Base-by-base conservation (phyloP, 1,140 invertebrate genomes). In the Papilio xuthus region DNA sequence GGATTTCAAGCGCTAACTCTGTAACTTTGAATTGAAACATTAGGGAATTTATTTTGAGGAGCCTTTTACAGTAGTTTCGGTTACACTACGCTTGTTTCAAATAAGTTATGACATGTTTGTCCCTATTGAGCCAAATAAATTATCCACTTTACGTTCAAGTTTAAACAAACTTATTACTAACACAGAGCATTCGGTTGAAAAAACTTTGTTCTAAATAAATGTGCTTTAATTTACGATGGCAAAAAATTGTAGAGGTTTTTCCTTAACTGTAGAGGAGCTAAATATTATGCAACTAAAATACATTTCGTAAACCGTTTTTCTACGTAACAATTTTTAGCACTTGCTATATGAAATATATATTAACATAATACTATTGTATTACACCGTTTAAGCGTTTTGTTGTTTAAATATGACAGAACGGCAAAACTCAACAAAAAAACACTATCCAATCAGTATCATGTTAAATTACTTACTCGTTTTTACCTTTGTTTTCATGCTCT, bases 61-160 rank as follows among this genome's bases (percentile, higher is more conserved):
- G 15, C 60, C 6, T 67, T 67, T 67, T 28, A 13, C 60, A 67
- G 26, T 67, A 67, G 26, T 67, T 67, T 67, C 60, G 60, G 12
- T 67, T 67, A 67, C 60, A 20, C 28, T 28, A 12, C 60, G 60
- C 15, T 67, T 32, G 60, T 67, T 67, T 67, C 26, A 67, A 67
- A 63, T 56, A 56, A 60, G 56, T 67, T 67, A 67, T 67, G 60
- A 67, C 60, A 18, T 28, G 60, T 67, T 67, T 32, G 60, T 67
- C 23, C 60, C 60, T 67, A 67, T 67, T 13, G 26, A 67, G 60
- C 12, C 26, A 32, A 12, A 67, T 32, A 67, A 28, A 67, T 67
- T 67, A 28, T 67, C 60, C 60, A 67, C 60, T 67, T 67, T 67
- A 2, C 23, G 15, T 67, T 28, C 10, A 67, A 67, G 60, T 67